phyloP scores from a whole-genome alignment of 2,888 invertebrate genomes.

The Amiota mariae region DNA sequence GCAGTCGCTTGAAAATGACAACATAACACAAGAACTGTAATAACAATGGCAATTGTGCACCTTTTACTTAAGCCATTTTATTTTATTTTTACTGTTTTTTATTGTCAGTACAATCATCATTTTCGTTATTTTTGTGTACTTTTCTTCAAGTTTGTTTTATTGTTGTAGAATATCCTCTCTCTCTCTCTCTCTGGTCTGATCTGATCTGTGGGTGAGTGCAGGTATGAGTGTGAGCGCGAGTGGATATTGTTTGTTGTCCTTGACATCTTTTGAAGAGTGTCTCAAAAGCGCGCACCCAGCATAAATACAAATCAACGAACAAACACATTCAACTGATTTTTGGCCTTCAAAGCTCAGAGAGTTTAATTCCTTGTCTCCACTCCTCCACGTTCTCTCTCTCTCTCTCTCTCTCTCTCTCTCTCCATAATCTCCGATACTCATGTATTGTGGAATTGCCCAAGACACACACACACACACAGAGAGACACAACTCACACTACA shows the following conservation, averaged over 20 bases:
- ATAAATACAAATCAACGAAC: background rate
- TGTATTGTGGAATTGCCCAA: background rate
- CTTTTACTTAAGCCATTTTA: no score
- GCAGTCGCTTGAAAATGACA: no score
- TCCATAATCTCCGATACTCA: background rate
- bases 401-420: no score
- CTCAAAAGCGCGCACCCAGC: background rate
- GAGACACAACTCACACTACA: no score
- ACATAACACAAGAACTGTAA: no score
- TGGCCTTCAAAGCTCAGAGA: background rate
- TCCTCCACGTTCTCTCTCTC: background rate
- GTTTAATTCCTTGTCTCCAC: background rate
- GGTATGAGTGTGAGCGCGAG: no score
- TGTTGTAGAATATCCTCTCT: no score
- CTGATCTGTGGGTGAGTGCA: background rate
- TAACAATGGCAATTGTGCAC: no score
- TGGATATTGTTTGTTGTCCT: slow-evolving; percentile 7
- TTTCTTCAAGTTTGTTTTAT: background rate
- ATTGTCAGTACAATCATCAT: background rate
- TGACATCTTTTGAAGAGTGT: slow-evolving; percentile 21
- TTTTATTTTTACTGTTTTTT: no score
- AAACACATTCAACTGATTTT: slow-evolving; percentile 3
- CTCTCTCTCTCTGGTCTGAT: no score
- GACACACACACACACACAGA: background rate
- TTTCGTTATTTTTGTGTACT: background rate